phyloP scores from a whole-genome alignment of 2,888 invertebrate genomes.

The Cryptocephalus primarius region DNA sequence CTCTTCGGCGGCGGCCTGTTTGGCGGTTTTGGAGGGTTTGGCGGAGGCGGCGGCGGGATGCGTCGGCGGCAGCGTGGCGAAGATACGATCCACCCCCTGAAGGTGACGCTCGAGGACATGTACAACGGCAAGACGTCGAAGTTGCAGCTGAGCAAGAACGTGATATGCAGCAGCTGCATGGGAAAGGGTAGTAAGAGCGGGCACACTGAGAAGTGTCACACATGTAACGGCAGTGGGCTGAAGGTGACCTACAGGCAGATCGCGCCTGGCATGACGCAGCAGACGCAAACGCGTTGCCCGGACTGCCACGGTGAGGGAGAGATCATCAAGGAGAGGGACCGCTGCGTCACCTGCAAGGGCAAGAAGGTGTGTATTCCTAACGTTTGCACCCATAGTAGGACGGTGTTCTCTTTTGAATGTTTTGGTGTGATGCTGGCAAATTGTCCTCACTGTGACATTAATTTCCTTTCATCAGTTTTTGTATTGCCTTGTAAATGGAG shows the following conservation, averaged over 20 bases:
- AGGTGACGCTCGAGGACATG: slow-evolving; percentile 80
- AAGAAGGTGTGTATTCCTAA: slow-evolving; percentile 49
- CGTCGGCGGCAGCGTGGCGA: slow-evolving; percentile 57
- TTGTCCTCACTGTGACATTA: too few species aligned
- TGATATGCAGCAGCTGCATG: slow-evolving; percentile 65
- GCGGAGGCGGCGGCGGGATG: slow-evolving; percentile 40
- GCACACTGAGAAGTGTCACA: slow-evolving; percentile 49
- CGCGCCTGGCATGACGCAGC: slow-evolving; percentile 45
- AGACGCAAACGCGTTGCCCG: slow-evolving; percentile 49
- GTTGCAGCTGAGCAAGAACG: slow-evolving; percentile 70
- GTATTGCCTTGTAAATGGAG: too few species aligned
- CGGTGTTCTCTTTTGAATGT: too few species aligned
- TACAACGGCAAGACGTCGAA: slow-evolving; percentile 83
- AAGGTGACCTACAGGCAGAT: slow-evolving; percentile 43
- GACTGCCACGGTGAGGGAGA: slow-evolving; percentile 60
- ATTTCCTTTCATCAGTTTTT: too few species aligned
- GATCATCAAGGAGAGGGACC: slow-evolving; percentile 68
- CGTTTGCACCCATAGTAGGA: too few species aligned
- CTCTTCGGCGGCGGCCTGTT: slow-evolving; percentile 60
- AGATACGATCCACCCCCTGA: slow-evolving; percentile 72
- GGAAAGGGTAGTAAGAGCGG: slow-evolving; percentile 69
- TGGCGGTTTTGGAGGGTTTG: slow-evolving; percentile 41
- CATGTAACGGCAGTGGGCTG: slow-evolving; percentile 68
- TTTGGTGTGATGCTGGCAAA: too few species aligned
- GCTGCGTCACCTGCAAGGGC: slow-evolving; percentile 72